A percentile compares a stretch with the other conserved stretches of the same genome.
Evolutionary conservation across 2,888 invertebrate genomes (phyloP).

Genomic region (Drosophila glabriapex): DNA sequence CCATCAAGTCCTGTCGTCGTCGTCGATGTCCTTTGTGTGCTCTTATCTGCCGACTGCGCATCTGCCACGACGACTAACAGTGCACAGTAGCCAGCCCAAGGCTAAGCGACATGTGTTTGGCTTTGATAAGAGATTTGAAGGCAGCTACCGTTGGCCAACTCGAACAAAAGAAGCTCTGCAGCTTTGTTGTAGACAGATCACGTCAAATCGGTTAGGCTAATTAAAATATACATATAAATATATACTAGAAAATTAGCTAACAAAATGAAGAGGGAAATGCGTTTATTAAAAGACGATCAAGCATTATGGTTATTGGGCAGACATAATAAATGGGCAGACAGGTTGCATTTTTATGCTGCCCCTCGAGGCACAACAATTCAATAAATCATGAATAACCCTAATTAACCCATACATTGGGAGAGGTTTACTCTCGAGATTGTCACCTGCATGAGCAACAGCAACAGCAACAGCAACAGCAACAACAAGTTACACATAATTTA

Average conservation of each 20-base stretch:
- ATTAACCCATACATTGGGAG: constrained; percentile 61
- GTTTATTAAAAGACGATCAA: constrained; percentile 68
- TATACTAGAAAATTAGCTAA: constrained; percentile 14
- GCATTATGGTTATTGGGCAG: constrained; percentile 49
- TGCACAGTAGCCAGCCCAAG: constrained; percentile 54
- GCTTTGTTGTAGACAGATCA: constrained; percentile 44
- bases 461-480: constrained; percentile 52
- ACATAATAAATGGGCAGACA: constrained; percentile 61
- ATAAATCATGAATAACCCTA: constrained; percentile 77
- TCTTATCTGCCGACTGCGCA: constrained; percentile 62
- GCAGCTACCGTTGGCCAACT: constrained; percentile 48
- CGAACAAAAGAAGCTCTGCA: constrained; percentile 5
- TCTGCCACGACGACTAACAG: constrained; percentile 52
- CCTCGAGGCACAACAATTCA: constrained; percentile 52
- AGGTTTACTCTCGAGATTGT: constrained; percentile 46
- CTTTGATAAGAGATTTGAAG: constrained; percentile 61
- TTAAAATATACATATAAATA: constrained; percentile 67
- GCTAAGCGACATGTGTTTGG: constrained; percentile 64
- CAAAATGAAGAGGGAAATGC: constrained; percentile 26
- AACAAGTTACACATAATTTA: constrained; percentile 71
- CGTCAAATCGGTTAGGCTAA: constrained; percentile 50
- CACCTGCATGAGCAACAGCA: constrained; percentile 61
- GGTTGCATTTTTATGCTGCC: constrained; percentile 51
- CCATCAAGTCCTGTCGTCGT: constrained; percentile 6
- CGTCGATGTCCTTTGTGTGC: constrained; percentile 47